Evolutionary conservation across 2,797 vertebrate species (phyloP).

Genomic region (Falco rusticolus): DNA sequence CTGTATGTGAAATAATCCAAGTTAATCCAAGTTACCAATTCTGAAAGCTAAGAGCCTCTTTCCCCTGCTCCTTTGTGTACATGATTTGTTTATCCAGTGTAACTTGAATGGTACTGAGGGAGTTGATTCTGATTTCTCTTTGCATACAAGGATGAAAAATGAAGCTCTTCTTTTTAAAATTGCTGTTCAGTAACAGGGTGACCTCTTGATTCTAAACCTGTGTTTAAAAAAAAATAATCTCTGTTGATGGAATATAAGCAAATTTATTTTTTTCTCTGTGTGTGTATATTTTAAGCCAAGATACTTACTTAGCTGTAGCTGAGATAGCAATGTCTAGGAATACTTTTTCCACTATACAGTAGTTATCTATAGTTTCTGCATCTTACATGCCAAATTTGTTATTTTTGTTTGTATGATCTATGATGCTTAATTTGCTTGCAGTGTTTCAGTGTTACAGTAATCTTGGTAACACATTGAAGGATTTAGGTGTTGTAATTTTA

Average conservation of each 20-base stretch:
- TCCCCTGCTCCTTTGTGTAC: neutral
- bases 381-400: neutral
- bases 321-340: neutral
- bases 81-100: neutral
- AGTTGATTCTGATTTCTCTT: neutral
- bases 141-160: neutral
- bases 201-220: neutral
- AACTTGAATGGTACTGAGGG: neutral
- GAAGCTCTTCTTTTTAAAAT: neutral
- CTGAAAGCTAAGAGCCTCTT: neutral
- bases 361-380: neutral
- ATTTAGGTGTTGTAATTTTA: neutral
- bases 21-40: neutral
- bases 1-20: neutral
- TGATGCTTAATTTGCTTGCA: neutral
- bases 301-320: neutral
- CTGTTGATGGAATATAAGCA: neutral
- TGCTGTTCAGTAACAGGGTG: neutral
- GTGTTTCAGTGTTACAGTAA: neutral
- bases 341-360: neutral
- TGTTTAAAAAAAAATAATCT: neutral
- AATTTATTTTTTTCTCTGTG: neutral
- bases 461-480: constrained; percentile 3
- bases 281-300: neutral
- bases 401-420: neutral